phyloP scores from a whole-genome alignment of 1,140 invertebrate genomes.

The Lucilia cuprina region DNA sequence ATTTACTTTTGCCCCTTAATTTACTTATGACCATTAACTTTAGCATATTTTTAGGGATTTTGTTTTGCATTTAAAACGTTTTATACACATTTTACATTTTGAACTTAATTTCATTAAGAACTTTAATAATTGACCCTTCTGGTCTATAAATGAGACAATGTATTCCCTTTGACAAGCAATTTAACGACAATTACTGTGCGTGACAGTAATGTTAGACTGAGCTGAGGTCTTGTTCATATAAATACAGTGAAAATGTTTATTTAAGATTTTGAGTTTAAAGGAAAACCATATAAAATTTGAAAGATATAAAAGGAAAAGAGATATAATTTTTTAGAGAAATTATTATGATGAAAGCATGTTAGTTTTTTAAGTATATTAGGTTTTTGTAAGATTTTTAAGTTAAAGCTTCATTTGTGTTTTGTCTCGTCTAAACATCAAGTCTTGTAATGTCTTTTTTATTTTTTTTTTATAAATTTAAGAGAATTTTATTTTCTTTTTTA shows the following conservation, averaged over 20 bases:
- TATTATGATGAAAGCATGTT: neutral
- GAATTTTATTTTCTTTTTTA: neutral
- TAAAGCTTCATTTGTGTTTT: neutral
- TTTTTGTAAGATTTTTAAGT: neutral
- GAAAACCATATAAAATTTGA: slow-evolving; percentile 21
- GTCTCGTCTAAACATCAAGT: neutral
- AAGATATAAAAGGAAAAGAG: neutral
- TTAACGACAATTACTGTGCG: too few relatives aligned
- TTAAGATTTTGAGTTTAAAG: too few relatives aligned
- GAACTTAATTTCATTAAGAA: slow-evolving; percentile 1
- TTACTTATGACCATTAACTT: neutral
- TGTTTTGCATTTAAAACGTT: too few relatives aligned
- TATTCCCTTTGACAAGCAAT: neutral
- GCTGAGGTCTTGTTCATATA: too few relatives aligned
- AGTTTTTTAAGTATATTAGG: neutral
- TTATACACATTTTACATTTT: neutral
- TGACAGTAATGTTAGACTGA: too few relatives aligned
- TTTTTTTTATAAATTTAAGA: neutral
- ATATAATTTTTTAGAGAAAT: too few relatives aligned
- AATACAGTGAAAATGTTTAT: too few relatives aligned
- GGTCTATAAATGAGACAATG: neutral
- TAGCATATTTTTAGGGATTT: neutral
- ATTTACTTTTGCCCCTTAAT: too few relatives aligned
- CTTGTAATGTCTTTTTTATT: slow-evolving; percentile 1
- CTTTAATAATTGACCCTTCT: slow-evolving; percentile 17